Evolutionary conservation across 2,797 vertebrate genomes (phyloP).

Genomic region (Vespertilio murinus): DNA sequence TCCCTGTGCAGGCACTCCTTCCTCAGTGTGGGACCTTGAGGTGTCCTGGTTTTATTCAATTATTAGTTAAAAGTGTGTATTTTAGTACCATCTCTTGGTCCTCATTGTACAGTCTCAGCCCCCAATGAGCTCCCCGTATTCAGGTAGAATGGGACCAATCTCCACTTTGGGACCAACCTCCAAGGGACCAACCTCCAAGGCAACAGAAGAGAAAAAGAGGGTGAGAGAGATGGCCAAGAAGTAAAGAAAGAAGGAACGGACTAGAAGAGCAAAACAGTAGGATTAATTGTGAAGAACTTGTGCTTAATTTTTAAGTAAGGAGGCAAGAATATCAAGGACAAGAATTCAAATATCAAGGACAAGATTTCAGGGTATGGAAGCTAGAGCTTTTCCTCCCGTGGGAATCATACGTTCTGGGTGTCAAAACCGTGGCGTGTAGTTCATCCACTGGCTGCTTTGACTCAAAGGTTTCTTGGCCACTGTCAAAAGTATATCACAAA

Average conservation of each 20-base stretch:
- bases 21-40: neutral
- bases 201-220: neutral
- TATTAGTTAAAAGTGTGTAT: neutral
- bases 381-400: neutral
- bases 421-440: neutral
- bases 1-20: neutral
- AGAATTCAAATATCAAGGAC: neutral
- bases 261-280: neutral
- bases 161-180: no score
- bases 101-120: neutral
- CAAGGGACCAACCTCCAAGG: constrained; percentile 8
- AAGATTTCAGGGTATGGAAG: neutral
- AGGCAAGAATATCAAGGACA: neutral
- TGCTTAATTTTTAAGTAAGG: neutral
- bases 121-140: neutral
- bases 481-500: neutral
- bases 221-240: neutral
- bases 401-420: neutral
- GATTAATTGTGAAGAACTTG: neutral
- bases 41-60: neutral
- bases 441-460: neutral
- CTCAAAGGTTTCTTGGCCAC: neutral
- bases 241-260: neutral
- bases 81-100: neutral
- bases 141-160: no score